A percentile compares a stretch with the other conserved stretches of the same genome.
Evolutionary conservation across 2,113 vertebrate species (phyloP).

Genomic region (Gopherus flavomarginatus): DNA sequence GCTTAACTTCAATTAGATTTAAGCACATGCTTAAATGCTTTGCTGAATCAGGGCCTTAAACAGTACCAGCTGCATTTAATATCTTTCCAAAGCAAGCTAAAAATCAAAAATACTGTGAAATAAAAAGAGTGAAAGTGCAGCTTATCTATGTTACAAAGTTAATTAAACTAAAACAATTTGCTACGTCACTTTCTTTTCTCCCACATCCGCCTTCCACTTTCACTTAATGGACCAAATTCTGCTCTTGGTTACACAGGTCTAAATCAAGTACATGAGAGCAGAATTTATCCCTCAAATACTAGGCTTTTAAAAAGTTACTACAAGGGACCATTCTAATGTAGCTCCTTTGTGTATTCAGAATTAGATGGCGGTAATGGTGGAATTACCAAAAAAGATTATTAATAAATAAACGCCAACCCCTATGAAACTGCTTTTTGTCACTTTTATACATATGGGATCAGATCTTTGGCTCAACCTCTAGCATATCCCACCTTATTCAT

Average conservation of each 20-base stretch:
- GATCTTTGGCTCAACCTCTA: not conserved
- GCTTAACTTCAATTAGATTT: not conserved
- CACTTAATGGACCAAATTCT: not conserved
- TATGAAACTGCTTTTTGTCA: not conserved
- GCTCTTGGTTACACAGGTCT: not conserved
- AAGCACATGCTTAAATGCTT: not conserved
- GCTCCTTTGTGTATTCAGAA: not conserved
- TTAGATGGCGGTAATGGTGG: not conserved
- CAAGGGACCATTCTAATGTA: not conserved
- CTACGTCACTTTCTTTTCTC: not conserved
- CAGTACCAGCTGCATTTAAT: fast-evolving
- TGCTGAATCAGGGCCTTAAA: not conserved
- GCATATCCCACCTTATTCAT: not conserved
- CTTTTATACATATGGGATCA: not conserved
- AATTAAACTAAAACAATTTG: not conserved
- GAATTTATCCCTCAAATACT: not conserved
- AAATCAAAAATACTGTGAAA: not conserved
- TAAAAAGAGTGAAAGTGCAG: not conserved
- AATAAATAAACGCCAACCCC: not conserved
- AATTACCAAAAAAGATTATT: not conserved
- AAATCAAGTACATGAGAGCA: not conserved
- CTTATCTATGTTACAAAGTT: not conserved
- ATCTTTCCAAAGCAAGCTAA: not conserved
- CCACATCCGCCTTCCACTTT: not conserved
- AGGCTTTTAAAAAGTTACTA: not conserved